Conservation (phyloP, 2,888 invertebrate genomes). For the Ichneumon xanthorius region DNA sequence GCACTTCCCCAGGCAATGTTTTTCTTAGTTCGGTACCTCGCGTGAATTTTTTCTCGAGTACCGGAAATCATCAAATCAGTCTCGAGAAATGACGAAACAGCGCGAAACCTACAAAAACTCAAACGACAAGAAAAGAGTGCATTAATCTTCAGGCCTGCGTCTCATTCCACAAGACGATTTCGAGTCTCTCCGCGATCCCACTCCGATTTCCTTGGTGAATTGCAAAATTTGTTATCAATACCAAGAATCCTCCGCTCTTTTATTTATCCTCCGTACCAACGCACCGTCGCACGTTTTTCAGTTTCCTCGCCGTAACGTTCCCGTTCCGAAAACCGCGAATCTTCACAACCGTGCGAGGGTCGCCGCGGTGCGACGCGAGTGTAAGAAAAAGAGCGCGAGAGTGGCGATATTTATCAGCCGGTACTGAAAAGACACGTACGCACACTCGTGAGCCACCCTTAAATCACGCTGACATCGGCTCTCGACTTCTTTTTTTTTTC, state of each 20-base stretch:
- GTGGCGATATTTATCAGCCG: conserved; percentile 67
- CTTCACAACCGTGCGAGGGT: not conserved
- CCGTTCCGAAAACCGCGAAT: conserved; percentile 1
- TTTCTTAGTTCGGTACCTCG: too few species aligned
- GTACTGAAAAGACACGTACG: conserved; percentile 68
- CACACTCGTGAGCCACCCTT: conserved; percentile 68
- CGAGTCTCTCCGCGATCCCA: conserved; percentile 40
- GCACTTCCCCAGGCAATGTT: too few species aligned
- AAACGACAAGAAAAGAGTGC: conserved; percentile 27
- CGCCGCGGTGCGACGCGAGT: not conserved
- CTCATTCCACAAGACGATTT: conserved; percentile 30
- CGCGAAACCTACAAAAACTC: not conserved
- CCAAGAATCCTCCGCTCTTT: conserved; percentile 3
- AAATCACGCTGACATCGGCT: conserved; percentile 68
- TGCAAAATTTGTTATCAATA: conserved; percentile 63
- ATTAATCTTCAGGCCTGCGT: conserved; percentile 26
- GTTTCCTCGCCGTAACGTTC: not conserved
- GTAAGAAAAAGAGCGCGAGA: conserved; percentile 52
- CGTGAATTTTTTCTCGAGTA: too few species aligned
- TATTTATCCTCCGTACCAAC: not conserved
- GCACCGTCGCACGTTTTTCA: not conserved
- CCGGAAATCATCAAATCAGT: too few species aligned
- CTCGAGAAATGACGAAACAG: too few species aligned
- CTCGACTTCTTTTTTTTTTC: conserved; percentile 24
- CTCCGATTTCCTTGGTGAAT: conserved; percentile 59